phyloP scores from a whole-genome alignment of 1,140 invertebrate genomes.

The Drosophila repletoides region DNA sequence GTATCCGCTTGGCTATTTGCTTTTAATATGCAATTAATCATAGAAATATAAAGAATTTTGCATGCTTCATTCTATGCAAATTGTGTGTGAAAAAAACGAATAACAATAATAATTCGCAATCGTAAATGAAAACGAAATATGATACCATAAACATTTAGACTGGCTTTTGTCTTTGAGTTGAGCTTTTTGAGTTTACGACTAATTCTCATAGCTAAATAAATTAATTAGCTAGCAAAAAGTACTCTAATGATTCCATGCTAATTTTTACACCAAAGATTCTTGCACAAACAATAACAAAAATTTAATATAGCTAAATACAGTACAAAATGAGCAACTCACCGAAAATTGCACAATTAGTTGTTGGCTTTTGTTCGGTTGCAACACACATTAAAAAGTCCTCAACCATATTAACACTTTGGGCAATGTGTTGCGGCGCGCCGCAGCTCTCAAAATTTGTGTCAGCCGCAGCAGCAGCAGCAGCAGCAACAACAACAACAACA shows the following conservation, averaged over 20 bases:
- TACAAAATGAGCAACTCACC: slow-evolving; percentile 59
- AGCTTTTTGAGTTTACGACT: slow-evolving; percentile 30
- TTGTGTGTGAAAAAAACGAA: slow-evolving; percentile 61
- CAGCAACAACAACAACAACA: slow-evolving; percentile 8
- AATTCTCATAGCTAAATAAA: slow-evolving; percentile 64
- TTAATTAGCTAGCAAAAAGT: slow-evolving; percentile 67
- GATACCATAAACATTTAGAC: slow-evolving; percentile 75
- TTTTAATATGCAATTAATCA: slow-evolving; percentile 67
- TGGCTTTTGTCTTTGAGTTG: slow-evolving; percentile 33
- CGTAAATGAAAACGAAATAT: slow-evolving; percentile 60
- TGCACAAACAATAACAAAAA: slow-evolving; percentile 27
- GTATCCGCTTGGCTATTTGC: slow-evolving; percentile 22
- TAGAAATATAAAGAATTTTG: slow-evolving; percentile 28
- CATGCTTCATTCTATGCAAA: slow-evolving; percentile 64
- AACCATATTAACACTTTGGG: slow-evolving; percentile 79
- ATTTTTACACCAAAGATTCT: slow-evolving; percentile 77
- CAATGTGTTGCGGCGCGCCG: slow-evolving; percentile 73
- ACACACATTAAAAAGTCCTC: slow-evolving; percentile 79
- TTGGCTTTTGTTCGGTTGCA: slow-evolving; percentile 37
- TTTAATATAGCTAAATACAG: background rate
- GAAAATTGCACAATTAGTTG: slow-evolving; percentile 76
- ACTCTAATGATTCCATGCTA: slow-evolving; percentile 62
- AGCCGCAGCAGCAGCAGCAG: slow-evolving; percentile 30
- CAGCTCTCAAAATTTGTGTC: slow-evolving; percentile 72
- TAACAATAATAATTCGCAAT: slow-evolving; percentile 20